Base-by-base conservation (phyloP, 2,797 vertebrate species). In the Epinephelus coioides region DNA sequence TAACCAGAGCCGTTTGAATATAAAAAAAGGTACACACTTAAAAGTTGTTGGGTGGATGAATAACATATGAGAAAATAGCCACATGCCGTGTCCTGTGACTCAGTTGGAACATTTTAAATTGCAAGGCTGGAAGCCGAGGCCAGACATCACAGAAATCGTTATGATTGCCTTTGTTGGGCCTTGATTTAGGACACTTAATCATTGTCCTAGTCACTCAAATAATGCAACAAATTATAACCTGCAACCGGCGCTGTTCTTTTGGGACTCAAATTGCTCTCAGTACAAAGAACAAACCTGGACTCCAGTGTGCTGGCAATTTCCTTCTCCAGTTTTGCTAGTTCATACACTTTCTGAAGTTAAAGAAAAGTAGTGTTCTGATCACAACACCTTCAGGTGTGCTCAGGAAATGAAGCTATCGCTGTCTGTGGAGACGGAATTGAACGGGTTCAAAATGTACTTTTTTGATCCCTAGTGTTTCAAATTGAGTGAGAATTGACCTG, bases 211-310 rank as follows among this genome's bases (percentile, higher is more conserved):
- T 55, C 30, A 53, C n/a, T 62, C 67, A 11, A 46, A 64, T 67
- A 73, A 84, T 77, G 44, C 56, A 49, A 21, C 55, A 73, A 75
- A 77, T 84, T 67, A 76, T 14, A 76, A 77, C 14, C 21, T 27
- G 27, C 40, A 38, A 56, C 57, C 18, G 15, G 57, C 50, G 12
- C 30, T 70, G 56, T 51, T 69, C 12, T 19, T 69, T 27, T 43
- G 27, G 5, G 56, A 67, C 49, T 70, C 15, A 59, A 54, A 76
- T 60, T 61, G 63, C 63, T 75, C 49, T 51, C 2, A 4, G 34
- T 40, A 21, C 3, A 40, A 76, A 67, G 17, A 69, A 64, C 40
- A 72, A 60, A 72, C 14, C 19, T 19, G 11, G 15, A 55, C 18
- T 60, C 10, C 21, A 46, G 55, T 70, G 55, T 63, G 12, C 38